phyloP scores from a whole-genome alignment of 2,797 vertebrate genomes.

The Rhabdomys pumilio region DNA sequence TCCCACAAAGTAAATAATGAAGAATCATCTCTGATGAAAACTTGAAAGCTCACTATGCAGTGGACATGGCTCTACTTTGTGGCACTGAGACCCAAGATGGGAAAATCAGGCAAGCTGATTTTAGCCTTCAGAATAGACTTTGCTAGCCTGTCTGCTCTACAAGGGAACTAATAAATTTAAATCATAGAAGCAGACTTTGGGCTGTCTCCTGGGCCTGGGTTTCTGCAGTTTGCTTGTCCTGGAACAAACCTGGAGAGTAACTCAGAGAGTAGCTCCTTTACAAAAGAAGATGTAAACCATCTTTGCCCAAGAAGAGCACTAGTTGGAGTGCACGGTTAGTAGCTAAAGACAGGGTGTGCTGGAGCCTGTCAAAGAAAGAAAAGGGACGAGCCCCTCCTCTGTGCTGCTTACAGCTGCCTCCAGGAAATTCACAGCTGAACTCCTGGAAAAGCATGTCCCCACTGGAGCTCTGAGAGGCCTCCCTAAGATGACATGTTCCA shows the following conservation, averaged over 20 bases:
- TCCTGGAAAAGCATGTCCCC: neutral
- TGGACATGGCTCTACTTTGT: neutral
- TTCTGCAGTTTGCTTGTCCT: conserved; percentile 12
- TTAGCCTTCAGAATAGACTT: neutral
- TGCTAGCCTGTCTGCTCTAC: neutral
- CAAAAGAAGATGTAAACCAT: conserved; percentile 67
- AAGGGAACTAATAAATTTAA: neutral
- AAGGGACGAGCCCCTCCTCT: neutral
- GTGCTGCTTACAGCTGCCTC: neutral
- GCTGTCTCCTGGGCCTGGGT: neutral
- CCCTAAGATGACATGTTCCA: neutral
- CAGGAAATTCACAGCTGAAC: neutral
- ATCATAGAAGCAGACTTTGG: neutral
- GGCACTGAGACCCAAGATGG: conserved; percentile 23
- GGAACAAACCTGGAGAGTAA: conserved; percentile 24
- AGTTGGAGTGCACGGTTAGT: neutral
- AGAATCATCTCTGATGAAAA: conserved; percentile 61
- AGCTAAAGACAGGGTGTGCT: neutral
- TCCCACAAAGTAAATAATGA: conserved; percentile 56
- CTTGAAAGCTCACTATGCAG: neutral
- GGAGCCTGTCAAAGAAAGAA: conserved; percentile 20
- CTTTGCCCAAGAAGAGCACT: conserved; percentile 65
- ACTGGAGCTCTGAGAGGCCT: neutral
- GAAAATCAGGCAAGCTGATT: neutral
- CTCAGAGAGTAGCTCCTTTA: conserved; percentile 49